These are phyloP conservation scores for Leptinotarsa juncta DNA, from an alignment of 2,888 invertebrate species.

Conservation along the genomic window DNA sequence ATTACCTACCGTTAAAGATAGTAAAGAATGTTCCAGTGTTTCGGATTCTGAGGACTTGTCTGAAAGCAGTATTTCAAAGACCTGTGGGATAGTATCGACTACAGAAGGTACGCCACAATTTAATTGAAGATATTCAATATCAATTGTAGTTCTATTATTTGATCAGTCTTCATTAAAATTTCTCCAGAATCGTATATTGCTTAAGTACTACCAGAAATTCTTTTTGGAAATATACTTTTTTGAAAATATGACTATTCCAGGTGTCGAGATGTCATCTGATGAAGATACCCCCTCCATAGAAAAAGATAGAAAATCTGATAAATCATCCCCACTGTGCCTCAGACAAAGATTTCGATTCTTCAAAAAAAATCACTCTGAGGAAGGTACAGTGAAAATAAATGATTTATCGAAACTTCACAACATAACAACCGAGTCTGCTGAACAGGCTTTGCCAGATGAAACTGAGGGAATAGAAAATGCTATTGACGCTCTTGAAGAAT, in stretches of 20 bases:
- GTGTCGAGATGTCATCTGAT: conserved; percentile 67
- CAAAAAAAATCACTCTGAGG: conserved; percentile 45
- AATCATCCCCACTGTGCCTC: conserved; percentile 39
- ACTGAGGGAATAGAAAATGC: conserved; percentile 60
- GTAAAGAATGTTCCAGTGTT: conserved; percentile 72
- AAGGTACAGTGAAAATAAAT: conserved; percentile 54
- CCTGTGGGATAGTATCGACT: conserved; percentile 63
- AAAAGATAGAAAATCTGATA: conserved; percentile 52
- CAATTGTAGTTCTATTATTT: no score
- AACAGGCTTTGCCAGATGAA: conserved; percentile 55
- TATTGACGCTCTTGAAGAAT: conserved; percentile 60
- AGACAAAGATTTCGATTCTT: conserved; percentile 56
- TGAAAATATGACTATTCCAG: conserved; percentile 44
- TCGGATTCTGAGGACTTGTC: conserved; percentile 74
- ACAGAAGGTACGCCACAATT: conserved; percentile 59
- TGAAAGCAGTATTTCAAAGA: conserved; percentile 64
- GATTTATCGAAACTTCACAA: conserved; percentile 59
- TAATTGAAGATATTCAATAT: no score
- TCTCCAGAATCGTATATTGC: no score
- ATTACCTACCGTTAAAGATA: conserved; percentile 61
- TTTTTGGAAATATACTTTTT: conserved; percentile 8
- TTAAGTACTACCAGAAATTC: background rate
- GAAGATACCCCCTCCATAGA: conserved; percentile 62
- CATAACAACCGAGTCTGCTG: conserved; percentile 58
- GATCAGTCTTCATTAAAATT: no score